Conservation (phyloP, 2,888 invertebrate genomes). For the Agonopterix arenella region DNA sequence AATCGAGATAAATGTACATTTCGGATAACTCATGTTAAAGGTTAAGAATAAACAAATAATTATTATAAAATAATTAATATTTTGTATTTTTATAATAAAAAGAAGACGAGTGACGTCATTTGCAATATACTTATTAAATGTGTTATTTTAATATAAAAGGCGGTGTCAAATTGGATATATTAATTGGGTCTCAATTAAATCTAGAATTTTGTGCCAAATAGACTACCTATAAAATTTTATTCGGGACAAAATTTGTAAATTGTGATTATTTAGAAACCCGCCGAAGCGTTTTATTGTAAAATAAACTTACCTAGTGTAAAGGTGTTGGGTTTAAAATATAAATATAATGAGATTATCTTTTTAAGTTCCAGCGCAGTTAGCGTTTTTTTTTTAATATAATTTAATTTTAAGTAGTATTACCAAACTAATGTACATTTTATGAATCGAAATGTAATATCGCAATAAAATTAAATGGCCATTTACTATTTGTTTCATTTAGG, state of each 20-base stretch:
- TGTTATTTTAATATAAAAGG: slow-evolving; percentile 12
- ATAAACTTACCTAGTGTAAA: slow-evolving; percentile 27
- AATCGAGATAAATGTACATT: neutral
- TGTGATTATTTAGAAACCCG: slow-evolving; percentile 41
- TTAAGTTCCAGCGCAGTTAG: slow-evolving; percentile 53
- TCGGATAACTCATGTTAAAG: neutral
- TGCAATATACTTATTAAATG: slow-evolving; percentile 7
- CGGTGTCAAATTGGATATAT: slow-evolving; percentile 14
- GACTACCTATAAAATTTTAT: slow-evolving; percentile 51
- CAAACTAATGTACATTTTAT: slow-evolving; percentile 67
- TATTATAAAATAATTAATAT: slow-evolving; percentile 13
- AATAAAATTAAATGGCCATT: slow-evolving; percentile 54
- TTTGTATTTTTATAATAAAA: slow-evolving; percentile 24
- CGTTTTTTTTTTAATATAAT: slow-evolving; percentile 24
- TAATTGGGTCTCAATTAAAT: slow-evolving; percentile 14
- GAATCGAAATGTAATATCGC: slow-evolving; percentile 31
- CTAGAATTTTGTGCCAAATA: slow-evolving; percentile 72
- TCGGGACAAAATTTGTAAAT: slow-evolving; percentile 63
- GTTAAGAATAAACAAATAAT: neutral
- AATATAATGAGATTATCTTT: slow-evolving; percentile 22
- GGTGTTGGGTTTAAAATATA: slow-evolving; percentile 47
- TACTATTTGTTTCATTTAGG: slow-evolving; percentile 6
- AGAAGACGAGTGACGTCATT: slow-evolving; percentile 38
- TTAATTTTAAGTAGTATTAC: slow-evolving; percentile 46
- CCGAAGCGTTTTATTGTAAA: slow-evolving; percentile 42